Evolutionary conservation across 2,888 invertebrate species (phyloP).

Genomic region (Azorinus chamasolen): DNA sequence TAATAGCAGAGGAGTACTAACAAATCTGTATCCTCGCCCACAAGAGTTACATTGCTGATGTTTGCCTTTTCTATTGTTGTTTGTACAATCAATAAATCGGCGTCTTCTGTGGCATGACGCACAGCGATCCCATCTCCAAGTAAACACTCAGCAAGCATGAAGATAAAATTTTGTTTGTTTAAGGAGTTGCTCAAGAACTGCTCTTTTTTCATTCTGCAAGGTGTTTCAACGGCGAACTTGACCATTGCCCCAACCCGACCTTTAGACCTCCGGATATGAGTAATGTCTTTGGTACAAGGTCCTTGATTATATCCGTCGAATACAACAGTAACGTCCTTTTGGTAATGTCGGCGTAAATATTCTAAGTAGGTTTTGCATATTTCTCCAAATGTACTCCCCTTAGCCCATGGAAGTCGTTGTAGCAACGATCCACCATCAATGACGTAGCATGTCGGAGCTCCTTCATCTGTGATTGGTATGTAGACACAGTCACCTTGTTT

Average conservation of each 20-base stretch:
- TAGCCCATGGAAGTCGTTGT: conserved; percentile 7
- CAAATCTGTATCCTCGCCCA: conserved; percentile 9
- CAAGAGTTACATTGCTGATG: background rate
- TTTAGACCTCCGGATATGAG: background rate
- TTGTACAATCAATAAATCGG: conserved; percentile 17
- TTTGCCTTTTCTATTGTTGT: conserved; percentile 9
- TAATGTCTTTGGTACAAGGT: conserved; percentile 7
- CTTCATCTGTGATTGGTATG: background rate
- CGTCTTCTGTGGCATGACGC: background rate
- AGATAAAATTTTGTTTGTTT: conserved; percentile 14
- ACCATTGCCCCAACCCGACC: background rate
- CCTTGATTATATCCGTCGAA: conserved; percentile 14
- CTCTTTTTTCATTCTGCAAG: conserved; percentile 5
- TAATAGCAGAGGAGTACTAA: background rate
- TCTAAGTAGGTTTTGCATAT: background rate
- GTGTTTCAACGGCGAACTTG: background rate
- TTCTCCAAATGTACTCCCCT: background rate
- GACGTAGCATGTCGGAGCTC: background rate
- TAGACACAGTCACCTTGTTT: background rate
- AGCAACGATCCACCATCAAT: conserved; percentile 14
- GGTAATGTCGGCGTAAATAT: background rate
- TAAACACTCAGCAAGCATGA: background rate
- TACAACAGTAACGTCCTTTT: background rate
- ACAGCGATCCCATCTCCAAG: background rate
- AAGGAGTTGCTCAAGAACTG: background rate